phyloP scores from a whole-genome alignment of 1,140 invertebrate species.

The Prorops nasuta region DNA sequence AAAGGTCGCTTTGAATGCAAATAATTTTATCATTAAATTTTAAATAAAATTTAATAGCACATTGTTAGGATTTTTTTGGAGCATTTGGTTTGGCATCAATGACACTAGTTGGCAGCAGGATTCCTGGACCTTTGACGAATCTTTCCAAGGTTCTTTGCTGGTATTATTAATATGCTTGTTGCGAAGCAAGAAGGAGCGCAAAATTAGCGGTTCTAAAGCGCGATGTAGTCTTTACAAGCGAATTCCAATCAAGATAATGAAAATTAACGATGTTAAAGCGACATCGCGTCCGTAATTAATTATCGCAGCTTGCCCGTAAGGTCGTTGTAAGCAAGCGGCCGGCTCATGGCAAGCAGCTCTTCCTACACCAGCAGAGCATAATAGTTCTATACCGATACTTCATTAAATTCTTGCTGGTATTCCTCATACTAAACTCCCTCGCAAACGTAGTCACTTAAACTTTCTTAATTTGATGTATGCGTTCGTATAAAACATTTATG shows the following conservation, averaged over 20 bases:
- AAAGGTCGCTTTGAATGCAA: too few relatives aligned
- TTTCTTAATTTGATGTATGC: too few relatives aligned
- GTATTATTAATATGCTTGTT: slow-evolving; percentile 29
- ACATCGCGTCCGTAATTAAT: slow-evolving; percentile 33
- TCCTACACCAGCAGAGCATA: slow-evolving; percentile 11
- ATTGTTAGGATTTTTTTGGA: too few relatives aligned
- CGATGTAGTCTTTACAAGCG: slow-evolving; percentile 19
- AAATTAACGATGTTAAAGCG: slow-evolving; percentile 33
- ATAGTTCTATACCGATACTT: slow-evolving; percentile 31
- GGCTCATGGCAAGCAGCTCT: slow-evolving; percentile 12
- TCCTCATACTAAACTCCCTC: too few relatives aligned
- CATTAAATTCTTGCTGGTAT: slow-evolving; percentile 25
- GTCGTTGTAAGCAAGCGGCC: slow-evolving; percentile 15
- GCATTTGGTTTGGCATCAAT: too few relatives aligned
- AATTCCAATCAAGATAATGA: slow-evolving; percentile 35
- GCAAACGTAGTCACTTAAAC: too few relatives aligned
- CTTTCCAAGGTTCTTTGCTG: slow-evolving; percentile 22
- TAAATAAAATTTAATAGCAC: too few relatives aligned
- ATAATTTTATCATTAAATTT: too few relatives aligned
- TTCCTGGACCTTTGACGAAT: too few relatives aligned
- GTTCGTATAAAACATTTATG: too few relatives aligned
- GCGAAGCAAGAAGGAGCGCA: slow-evolving; percentile 14
- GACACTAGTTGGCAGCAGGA: too few relatives aligned
- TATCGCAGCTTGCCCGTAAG: slow-evolving; percentile 22
- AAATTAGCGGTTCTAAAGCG: slow-evolving; percentile 26